Base-by-base conservation (phyloP, 2,113 vertebrate species). In the Bucco capensis region DNA sequence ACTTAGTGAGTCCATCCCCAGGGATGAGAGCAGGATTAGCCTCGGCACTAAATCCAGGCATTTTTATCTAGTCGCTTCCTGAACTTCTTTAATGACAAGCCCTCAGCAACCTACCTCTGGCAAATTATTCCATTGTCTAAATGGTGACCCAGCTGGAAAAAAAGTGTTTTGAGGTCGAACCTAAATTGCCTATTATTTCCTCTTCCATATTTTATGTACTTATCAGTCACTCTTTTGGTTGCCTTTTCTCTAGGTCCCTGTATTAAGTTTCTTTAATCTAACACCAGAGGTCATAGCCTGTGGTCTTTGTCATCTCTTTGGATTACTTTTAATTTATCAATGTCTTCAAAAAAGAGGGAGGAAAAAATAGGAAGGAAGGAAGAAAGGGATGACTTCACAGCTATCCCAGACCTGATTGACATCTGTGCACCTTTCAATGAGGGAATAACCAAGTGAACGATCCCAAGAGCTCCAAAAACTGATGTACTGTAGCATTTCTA, bases 61-160 rank as follows among this genome's bases (percentile, higher is more conserved):
- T 77, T 94, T 93, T 96, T 92, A 90, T 87, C 83, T 87, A 42
- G 67, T 17, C 76, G 30, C 80, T 94, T 95, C 58, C 77, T 94
- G 89, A 91, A 86, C 14, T 65, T 92, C 73, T 75, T 91, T 88
- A 95, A 92, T 74, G 64, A 83, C 76, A 78, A 61, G 44, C 53
- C 53, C 57, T 91, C 79, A 67, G 83, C 53, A 86, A 77, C 70
- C 80, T 90, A 87, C 50, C 49, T 72, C 80, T 90, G 64, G 75
- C 73, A 92, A 95, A 96, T 95, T 89, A 95, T 90, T 94, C 74
- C 57, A 64, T 85, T 96, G 79, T 95, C 89, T 95, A 94, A 94
- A 90, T 73, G n/a, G 93, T 73, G 71, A 85, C 60, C 61, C 60
- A 38, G 40, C 28, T 86, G 85, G 92, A 46, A 40, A 70, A 47